phyloP scores from a whole-genome alignment of 2,797 vertebrate species.

The Onychomys arenicola region DNA sequence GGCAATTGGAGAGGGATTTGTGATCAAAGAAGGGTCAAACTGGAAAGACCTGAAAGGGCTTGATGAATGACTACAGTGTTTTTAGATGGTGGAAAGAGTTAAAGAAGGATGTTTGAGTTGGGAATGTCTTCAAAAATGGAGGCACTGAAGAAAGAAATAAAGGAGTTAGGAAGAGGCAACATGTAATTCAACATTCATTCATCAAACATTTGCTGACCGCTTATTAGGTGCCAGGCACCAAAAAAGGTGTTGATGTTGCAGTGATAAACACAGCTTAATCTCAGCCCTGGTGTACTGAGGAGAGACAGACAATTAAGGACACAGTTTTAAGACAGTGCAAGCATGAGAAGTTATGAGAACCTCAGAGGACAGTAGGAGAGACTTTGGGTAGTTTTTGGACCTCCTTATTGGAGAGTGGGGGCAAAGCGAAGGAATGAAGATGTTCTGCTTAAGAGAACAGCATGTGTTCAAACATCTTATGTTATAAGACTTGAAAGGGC shows the following conservation, averaged over 20 bases:
- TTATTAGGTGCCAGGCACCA: neutral
- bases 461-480: conserved; percentile 47
- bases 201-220: conserved; percentile 36
- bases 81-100: conserved; percentile 19
- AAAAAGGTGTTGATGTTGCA: conserved; percentile 13
- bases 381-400: conserved; percentile 23
- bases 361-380: neutral
- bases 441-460: conserved; percentile 50
- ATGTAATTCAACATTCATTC: conserved; percentile 36
- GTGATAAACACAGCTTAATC: conserved; percentile 20
- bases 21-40: conserved; percentile 10
- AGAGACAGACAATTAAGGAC: neutral
- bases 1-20: conserved; percentile 38
- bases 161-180: neutral
- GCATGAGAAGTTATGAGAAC: neutral
- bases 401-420: neutral
- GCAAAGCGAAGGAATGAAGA: neutral
- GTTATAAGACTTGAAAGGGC: conserved; percentile 35
- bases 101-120: conserved; percentile 16
- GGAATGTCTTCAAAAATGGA: conserved; percentile 38
- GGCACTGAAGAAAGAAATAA: neutral
- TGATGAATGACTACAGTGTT: conserved; percentile 7
- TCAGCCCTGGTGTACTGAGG: neutral
- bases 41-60: conserved; percentile 20
- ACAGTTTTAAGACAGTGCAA: neutral